Evolutionary conservation across 2,113 vertebrate species (phyloP).

Genomic region (Casuarius casuarius): DNA sequence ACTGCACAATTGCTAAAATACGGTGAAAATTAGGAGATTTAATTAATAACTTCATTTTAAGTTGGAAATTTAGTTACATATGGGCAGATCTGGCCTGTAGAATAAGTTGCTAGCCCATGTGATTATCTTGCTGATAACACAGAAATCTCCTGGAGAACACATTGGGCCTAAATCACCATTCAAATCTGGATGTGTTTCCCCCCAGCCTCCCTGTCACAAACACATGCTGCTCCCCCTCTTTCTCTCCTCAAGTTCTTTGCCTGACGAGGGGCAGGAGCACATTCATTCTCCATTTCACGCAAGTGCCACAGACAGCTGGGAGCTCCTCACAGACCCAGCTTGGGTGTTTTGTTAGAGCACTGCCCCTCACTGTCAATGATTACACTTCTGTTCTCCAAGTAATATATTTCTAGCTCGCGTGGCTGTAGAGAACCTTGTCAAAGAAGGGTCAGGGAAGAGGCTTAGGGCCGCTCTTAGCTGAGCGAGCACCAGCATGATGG

Average conservation of each 20-base stretch:
- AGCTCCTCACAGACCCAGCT: not conserved
- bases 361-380: not conserved
- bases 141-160: not conserved
- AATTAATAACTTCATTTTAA: not conserved
- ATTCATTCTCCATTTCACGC: not conserved
- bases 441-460: not conserved
- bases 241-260: not conserved
- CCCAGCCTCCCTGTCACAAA: not conserved
- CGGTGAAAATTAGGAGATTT: not conserved
- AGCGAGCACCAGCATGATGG: accelerated
- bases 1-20: not conserved
- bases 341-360: not conserved
- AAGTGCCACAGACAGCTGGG: accelerated
- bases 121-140: not conserved
- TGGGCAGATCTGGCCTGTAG: not conserved
- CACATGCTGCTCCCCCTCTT: not conserved
- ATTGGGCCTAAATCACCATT: not conserved
- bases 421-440: not conserved
- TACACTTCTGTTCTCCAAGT: not conserved
- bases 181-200: not conserved
- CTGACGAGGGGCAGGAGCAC: not conserved
- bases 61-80: not conserved
- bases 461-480: not conserved
- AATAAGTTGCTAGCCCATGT: not conserved
- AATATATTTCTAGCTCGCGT: not conserved